Percentiles rank a stretch among this genome's conserved stretches.
These are phyloP conservation scores for Mesoligia furuncula DNA, from an alignment of 2,888 invertebrate species.

Conservation along the genomic window DNA sequence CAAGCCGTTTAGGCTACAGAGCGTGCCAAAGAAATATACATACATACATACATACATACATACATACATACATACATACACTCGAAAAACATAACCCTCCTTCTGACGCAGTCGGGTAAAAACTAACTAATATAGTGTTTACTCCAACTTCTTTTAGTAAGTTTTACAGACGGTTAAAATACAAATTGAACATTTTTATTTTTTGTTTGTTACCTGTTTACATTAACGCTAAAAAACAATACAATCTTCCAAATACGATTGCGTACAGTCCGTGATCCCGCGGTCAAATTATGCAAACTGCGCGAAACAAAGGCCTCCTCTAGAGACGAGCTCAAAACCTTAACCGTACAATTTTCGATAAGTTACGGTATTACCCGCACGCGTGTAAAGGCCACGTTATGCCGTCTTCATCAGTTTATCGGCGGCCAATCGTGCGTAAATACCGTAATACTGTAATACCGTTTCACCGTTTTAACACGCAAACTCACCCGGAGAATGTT, in stretches of 20 bases:
- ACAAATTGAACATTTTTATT: background rate
- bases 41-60: no score
- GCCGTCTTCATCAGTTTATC: conserved; percentile 74
- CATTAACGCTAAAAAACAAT: background rate
- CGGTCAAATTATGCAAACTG: conserved; percentile 46
- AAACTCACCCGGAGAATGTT: conserved; percentile 75
- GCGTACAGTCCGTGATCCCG: conserved; percentile 10
- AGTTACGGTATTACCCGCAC: conserved; percentile 69
- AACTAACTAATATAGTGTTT: background rate
- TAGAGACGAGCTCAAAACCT: conserved; percentile 64
- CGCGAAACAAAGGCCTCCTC: conserved; percentile 69
- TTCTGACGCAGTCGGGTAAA: no score
- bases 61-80: no score
- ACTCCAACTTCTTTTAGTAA: background rate
- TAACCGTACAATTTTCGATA: conserved; percentile 72
- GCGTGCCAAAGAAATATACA: no score
- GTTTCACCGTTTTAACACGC: conserved; percentile 72
- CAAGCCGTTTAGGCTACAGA: no score
- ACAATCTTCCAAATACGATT: conserved; percentile 22
- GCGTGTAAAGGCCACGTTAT: conserved; percentile 60
- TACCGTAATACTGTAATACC: conserved; percentile 48
- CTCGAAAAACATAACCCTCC: no score
- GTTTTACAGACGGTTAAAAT: background rate
- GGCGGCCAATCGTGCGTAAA: conserved; percentile 82
- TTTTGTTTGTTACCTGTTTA: background rate